Percentiles rank a stretch among this genome's conserved stretches.
These are phyloP conservation scores for Xenopus borealis DNA, from an alignment of 2,113 vertebrate species.

Conservation along the genomic window DNA sequence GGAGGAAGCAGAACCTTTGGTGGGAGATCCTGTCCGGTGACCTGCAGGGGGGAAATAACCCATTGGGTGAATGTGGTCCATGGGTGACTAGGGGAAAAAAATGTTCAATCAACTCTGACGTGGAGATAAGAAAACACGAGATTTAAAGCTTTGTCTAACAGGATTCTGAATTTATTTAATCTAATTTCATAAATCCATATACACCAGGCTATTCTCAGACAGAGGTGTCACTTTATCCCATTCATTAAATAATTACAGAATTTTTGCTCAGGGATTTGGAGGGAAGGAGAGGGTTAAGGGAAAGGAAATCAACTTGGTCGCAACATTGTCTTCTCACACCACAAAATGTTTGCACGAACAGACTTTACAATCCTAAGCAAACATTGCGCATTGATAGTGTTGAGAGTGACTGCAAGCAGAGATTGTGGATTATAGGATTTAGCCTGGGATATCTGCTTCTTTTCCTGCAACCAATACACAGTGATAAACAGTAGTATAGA, in stretches of 20 bases:
- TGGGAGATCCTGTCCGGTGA: too few species aligned
- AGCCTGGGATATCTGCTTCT: constrained; percentile 2
- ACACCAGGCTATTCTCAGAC: constrained; percentile 37
- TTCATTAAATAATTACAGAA: constrained; percentile 21
- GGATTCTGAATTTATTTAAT: constrained; percentile 38
- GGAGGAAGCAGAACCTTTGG: too few species aligned
- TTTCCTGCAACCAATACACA: constrained; percentile 11
- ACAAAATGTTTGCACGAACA: neutral
- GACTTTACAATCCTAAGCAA: neutral
- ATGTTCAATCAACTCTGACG: too few species aligned
- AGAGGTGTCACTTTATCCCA: constrained; percentile 21
- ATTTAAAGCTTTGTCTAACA: neutral
- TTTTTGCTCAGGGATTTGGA: constrained; percentile 13
- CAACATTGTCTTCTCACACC: too few species aligned
- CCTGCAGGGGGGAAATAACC: too few species aligned
- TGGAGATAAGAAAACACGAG: too few species aligned
- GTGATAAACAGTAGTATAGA: constrained; percentile 20
- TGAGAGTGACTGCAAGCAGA: neutral
- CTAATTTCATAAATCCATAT: constrained; percentile 39
- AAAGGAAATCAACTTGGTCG: neutral
- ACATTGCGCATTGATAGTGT: neutral
- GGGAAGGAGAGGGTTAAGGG: neutral
- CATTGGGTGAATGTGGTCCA: too few species aligned
- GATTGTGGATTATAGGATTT: neutral
- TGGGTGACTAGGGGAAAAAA: too few species aligned